These are phyloP conservation scores for Drosophila azteca DNA, from an alignment of 1,140 invertebrate genomes.

Conservation along the genomic window DNA sequence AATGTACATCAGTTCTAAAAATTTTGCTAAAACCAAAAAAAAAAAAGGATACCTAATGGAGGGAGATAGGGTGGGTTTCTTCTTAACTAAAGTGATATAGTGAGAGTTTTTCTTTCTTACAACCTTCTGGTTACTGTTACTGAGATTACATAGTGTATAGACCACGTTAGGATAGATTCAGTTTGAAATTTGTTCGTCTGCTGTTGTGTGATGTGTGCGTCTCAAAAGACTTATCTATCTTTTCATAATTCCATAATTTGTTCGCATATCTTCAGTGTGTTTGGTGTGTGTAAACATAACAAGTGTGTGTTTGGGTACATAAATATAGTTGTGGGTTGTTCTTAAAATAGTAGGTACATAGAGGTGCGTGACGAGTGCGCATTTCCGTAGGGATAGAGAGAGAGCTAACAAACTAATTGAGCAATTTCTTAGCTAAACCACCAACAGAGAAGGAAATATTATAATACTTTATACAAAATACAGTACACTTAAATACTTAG, in stretches of 20 bases:
- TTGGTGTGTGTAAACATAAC: slow-evolving; percentile 69
- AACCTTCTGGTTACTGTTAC: slow-evolving; percentile 67
- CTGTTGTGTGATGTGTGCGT: neutral
- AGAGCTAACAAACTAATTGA: slow-evolving; percentile 67
- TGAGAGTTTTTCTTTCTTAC: slow-evolving; percentile 52
- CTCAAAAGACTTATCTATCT: slow-evolving; percentile 4
- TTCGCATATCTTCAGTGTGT: slow-evolving; percentile 22
- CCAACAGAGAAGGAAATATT: slow-evolving; percentile 55
- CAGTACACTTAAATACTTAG: slow-evolving; percentile 20
- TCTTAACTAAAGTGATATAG: slow-evolving; percentile 61
- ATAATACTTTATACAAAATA: slow-evolving; percentile 52
- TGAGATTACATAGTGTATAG: slow-evolving; percentile 31
- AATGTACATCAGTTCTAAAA: slow-evolving; percentile 72
- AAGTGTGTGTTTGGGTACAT: slow-evolving; percentile 50
- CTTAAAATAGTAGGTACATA: slow-evolving; percentile 76
- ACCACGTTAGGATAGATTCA: slow-evolving; percentile 28
- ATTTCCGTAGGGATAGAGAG: slow-evolving; percentile 23
- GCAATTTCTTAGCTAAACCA: slow-evolving; percentile 61
- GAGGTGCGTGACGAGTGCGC: slow-evolving; percentile 54
- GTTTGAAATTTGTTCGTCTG: slow-evolving; percentile 58
- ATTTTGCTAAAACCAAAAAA: slow-evolving; percentile 56
- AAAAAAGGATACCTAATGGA: slow-evolving; percentile 32
- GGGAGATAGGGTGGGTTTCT: slow-evolving; percentile 3
- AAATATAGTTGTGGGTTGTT: slow-evolving; percentile 45
- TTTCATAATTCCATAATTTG: neutral